Evolutionary conservation across 2,888 invertebrate genomes (phyloP), one percentile per base, ranked within the genome.

Genomic region (Shargacucullia verbasci): DNA sequence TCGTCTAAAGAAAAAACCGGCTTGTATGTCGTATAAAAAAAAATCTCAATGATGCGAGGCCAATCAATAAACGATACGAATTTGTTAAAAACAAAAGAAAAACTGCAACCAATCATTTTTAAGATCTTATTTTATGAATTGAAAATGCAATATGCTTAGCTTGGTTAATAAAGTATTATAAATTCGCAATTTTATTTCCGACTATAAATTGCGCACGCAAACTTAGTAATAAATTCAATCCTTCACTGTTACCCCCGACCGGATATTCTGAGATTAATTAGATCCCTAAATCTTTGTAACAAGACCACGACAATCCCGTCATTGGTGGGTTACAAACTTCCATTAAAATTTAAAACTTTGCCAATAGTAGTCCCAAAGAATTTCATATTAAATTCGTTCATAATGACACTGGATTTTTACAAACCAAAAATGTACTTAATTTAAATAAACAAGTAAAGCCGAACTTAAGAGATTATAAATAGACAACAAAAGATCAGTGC

Each of bases 191-290:
- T 45, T 61, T 31, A 64, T 46, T 57, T 40, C 52, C 29, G 27
- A 46, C 47, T 37, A 43, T 50, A 69, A 69, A 65, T 64, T 41
- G 48, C 9, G 35, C 50, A 44, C 54, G 49, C 58, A 48, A 57
- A 70, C 66, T 67, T 50, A 40, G 63, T 59, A 66, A 73, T 75
- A 75, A 72, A 73, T 68, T 56, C 47, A 77, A 73, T 70, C 63
- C 76, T 64, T 71, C 76, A 68, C 54, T 60, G 52, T 48, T 55
- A 69, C 56, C 75, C 53, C 49, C 74, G 61, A 63, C 67, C 73
- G 80, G 78, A 82, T 80, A 79, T 76, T 76, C 70, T 55, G 67
- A 78, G 78, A 82, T 81, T 82, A 84, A 85, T 84, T 78, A 82
- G 81, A 76, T 76, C 78, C 78, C 76, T 78, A 81, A 84, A 82